phyloP scores from a whole-genome alignment of 2,113 vertebrate species.

The Gulo gulo region DNA sequence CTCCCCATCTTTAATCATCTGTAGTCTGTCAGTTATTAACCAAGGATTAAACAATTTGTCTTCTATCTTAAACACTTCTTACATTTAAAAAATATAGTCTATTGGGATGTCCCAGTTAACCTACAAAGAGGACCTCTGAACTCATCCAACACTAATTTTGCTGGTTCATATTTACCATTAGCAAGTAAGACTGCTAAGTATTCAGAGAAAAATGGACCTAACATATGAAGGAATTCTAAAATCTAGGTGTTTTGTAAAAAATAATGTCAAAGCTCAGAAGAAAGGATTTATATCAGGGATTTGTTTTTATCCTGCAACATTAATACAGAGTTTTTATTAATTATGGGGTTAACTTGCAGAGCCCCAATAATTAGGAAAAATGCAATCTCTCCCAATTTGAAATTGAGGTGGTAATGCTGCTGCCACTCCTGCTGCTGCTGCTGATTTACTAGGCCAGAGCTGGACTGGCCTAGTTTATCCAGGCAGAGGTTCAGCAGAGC shows the following conservation, averaged over 20 bases:
- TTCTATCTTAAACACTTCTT: not conserved
- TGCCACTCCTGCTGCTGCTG: not conserved
- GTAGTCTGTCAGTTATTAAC: slow-evolving; percentile 17
- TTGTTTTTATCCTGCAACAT: slow-evolving; percentile 18
- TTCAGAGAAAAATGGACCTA: slow-evolving; percentile 42
- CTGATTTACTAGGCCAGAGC: slow-evolving; percentile 55
- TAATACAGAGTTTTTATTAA: not conserved
- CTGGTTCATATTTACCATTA: slow-evolving; percentile 11
- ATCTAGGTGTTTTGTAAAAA: slow-evolving; percentile 20
- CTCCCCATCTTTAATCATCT: not conserved
- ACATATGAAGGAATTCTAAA: not conserved
- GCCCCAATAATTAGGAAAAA: slow-evolving; percentile 8
- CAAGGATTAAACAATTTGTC: slow-evolving; percentile 22
- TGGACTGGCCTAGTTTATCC: slow-evolving; percentile 48
- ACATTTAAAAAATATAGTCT: slow-evolving; percentile 17
- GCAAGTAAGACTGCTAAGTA: slow-evolving; percentile 27
- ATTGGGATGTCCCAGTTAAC: not conserved
- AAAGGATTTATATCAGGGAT: not conserved
- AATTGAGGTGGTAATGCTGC: not conserved
- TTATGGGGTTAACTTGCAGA: slow-evolving; percentile 41
- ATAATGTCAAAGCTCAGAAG: slow-evolving; percentile 24
- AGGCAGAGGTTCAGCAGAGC: slow-evolving; percentile 41
- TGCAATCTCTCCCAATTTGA: slow-evolving; percentile 36
- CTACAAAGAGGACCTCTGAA: not conserved
- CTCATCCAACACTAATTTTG: slow-evolving; percentile 12